Conservation (phyloP, 2,888 invertebrate species). For the Amiota communis region DNA sequence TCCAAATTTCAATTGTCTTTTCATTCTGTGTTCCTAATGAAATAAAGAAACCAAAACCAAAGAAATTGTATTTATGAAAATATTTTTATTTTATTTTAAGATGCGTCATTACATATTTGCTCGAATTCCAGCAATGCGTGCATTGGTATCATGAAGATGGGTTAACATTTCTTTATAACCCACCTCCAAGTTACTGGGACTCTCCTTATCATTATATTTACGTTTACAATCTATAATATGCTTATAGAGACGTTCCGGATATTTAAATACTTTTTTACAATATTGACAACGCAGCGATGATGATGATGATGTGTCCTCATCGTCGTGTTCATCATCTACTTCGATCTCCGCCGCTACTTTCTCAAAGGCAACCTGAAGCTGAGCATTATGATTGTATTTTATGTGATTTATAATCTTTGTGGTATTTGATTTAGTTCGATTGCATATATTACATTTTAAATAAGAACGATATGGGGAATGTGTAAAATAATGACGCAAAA, state of each 20-base stretch:
- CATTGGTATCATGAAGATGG: conserved; percentile 4
- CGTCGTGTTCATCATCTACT: not conserved
- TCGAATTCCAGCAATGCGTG: not conserved
- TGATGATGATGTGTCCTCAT: not conserved
- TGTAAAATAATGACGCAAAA: conserved; percentile 66
- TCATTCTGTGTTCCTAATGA: too few species aligned
- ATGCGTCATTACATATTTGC: not conserved
- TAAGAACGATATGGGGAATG: conserved; percentile 67
- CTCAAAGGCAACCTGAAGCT: conserved; percentile 48
- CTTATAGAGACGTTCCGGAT: not conserved
- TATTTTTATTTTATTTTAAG: too few species aligned
- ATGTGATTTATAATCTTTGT: conserved; percentile 65
- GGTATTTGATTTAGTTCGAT: conserved; percentile 66
- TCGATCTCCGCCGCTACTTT: conserved; percentile 34
- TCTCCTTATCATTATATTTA: not conserved
- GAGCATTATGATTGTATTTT: conserved; percentile 58
- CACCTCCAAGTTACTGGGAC: not conserved
- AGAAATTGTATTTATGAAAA: too few species aligned
- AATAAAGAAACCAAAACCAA: too few species aligned
- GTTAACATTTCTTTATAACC: conserved; percentile 3
- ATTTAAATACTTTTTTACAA: conserved; percentile 55
- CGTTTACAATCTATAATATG: conserved; percentile 5
- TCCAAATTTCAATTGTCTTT: too few species aligned
- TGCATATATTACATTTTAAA: conserved; percentile 62
- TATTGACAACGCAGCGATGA: conserved; percentile 42